Conservation (phyloP, 2,888 invertebrate genomes). For the Melieria picta region DNA sequence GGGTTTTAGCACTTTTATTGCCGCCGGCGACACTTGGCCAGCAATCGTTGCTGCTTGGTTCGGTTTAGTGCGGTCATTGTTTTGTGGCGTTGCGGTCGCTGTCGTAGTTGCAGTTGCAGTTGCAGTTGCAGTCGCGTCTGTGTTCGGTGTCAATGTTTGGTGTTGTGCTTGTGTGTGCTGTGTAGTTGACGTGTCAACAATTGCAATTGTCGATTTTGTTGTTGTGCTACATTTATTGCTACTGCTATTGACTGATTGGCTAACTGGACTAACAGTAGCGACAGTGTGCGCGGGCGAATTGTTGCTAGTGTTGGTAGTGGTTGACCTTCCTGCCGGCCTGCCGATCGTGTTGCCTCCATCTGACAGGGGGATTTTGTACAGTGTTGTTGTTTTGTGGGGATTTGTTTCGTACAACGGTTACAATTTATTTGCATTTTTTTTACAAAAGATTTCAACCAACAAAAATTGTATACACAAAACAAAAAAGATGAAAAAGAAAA, state of each 20-base stretch:
- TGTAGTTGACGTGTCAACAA: constrained; percentile 24
- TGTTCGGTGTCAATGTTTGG: constrained; percentile 23
- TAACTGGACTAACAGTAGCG: constrained; percentile 37
- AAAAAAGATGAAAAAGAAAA: constrained; percentile 47
- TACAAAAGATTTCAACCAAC: constrained; percentile 41
- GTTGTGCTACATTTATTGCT: constrained; percentile 43
- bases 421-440: constrained; percentile 37
- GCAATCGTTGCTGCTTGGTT: constrained; percentile 20
- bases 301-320: constrained; percentile 40
- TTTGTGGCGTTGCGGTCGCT: constrained; percentile 8
- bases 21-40: neutral
- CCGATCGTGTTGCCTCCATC: constrained; percentile 62
- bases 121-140: constrained; percentile 6
- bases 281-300: constrained; percentile 39
- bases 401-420: constrained; percentile 33
- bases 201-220: constrained; percentile 38
- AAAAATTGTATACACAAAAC: constrained; percentile 44
- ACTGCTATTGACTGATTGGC: constrained; percentile 5
- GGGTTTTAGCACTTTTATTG: constrained; percentile 52
- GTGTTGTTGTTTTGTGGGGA: constrained; percentile 47
- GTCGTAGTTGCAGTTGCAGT: constrained; percentile 17
- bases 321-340: constrained; percentile 76
- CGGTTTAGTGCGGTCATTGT: neutral
- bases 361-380: constrained; percentile 50
- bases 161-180: constrained; percentile 34